Evolutionary conservation across 2,888 invertebrate species (phyloP), one percentile per base, ranked within the genome.

Genomic region (Drosophila conformis): DNA sequence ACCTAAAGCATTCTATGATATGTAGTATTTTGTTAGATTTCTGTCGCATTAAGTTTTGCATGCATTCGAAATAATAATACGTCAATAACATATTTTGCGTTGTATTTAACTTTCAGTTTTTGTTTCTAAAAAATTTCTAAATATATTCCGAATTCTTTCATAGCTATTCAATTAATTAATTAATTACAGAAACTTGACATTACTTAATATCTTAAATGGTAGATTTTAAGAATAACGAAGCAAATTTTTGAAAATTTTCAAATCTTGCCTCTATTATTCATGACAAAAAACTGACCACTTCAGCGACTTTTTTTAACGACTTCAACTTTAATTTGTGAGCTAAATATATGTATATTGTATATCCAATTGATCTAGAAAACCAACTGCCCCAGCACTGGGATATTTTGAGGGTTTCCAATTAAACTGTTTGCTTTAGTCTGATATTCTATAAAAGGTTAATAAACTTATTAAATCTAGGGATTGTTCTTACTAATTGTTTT

Each of bases 1-100:
- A 48, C 27, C 38, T 13, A 27, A 48, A 52, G 48, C 48, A 76
- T 59, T 31, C 18, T 35, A 15, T 49, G 53, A 77, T 68, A 61
- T 73, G 27, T 42, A 27, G 21, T 10, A 21, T 31, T 58, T 66
- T 36, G 11, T 42, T 57, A 2, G 8, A 58, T 61, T 51, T 29
- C 11, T n/a, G 35, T 6, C 1, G 25, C 11, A 64, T 42, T 49
- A 2, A 15, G 6, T 27, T 35, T 35, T 63, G 54, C 25, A 15
- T 29, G 29, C 15, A 7, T 46, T 46, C 25, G 7, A 25, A 25
- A 25, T 15, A 25, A 7, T 13, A 3, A 21, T 46, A 13, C 13
- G 10, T 40, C 10, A 40, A 42, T 21, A 21, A 42, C 11, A 21
- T 42, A 42, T 42, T 42, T 21, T 11, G 1, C 5, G 21, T 1